Evolutionary conservation across 1,140 invertebrate genomes (phyloP).

Genomic region (Bombus huntii): DNA sequence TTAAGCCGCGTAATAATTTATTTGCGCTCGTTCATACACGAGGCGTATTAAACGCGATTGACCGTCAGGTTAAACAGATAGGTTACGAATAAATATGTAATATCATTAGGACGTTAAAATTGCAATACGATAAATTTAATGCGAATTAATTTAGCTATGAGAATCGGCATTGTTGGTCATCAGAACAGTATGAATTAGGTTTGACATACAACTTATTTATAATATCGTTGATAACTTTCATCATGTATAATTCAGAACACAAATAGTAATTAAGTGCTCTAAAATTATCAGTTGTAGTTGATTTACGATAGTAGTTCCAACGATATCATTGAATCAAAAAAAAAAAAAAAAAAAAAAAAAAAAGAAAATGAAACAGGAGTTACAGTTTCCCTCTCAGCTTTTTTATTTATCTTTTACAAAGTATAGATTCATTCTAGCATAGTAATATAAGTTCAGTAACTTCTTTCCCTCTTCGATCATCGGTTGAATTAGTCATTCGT

Average conservation of each 20-base stretch:
- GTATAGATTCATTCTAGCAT: neutral
- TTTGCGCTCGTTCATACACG: neutral
- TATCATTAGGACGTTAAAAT: neutral
- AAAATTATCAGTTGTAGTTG: neutral
- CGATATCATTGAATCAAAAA: neutral
- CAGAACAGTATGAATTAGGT: neutral
- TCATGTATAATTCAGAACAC: no score
- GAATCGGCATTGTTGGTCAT: neutral
- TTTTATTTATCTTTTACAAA: neutral
- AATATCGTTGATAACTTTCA: no score
- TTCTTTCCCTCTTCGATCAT: neutral
- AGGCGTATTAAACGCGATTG: neutral
- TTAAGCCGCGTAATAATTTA: constrained; percentile 5
- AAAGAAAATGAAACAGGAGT: neutral
- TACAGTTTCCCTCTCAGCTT: neutral
- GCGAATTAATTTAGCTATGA: neutral
- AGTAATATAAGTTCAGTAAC: no score
- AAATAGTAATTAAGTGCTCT: no score
- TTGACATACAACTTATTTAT: neutral
- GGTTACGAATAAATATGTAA: neutral
- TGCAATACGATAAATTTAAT: neutral
- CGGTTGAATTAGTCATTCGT: constrained; percentile 2
- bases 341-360: no score
- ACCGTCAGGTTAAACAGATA: neutral
- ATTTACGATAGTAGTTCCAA: no score